Conservation (phyloP, 1,140 invertebrate species). For the Heliconius eleuchia region DNA sequence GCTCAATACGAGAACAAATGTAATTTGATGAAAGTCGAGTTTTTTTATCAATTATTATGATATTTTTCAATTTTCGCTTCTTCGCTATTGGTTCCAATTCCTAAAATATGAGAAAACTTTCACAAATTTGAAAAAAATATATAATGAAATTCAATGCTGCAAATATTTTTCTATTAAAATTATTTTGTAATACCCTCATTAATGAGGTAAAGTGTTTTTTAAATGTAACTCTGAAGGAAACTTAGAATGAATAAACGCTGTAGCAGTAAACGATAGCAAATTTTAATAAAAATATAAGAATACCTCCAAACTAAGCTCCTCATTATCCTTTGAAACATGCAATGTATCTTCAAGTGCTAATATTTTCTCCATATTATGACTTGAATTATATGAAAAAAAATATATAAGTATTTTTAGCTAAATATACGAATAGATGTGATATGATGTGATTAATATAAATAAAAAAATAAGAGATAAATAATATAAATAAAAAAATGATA, state of each 20-base stretch:
- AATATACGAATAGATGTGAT: too few species aligned
- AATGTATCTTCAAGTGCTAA: too few species aligned
- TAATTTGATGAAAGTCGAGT: slow-evolving; percentile 44
- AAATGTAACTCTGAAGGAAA: background rate
- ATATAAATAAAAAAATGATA: too few species aligned
- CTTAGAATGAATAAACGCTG: background rate
- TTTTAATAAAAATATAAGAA: slow-evolving; percentile 16
- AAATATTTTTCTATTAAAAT: background rate
- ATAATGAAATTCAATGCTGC: background rate
- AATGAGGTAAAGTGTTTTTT: background rate
- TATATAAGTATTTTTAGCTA: too few species aligned
- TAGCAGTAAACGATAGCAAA: too few species aligned
- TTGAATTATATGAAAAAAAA: too few species aligned
- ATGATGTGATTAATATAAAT: too few species aligned
- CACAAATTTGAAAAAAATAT: background rate
- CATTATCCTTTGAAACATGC: too few species aligned
- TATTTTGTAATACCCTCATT: slow-evolving; percentile 4
- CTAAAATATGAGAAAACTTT: slow-evolving; percentile 36
- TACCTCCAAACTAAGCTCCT: slow-evolving; percentile 4
- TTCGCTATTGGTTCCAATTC: slow-evolving; percentile 52
- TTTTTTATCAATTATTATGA: slow-evolving; percentile 60
- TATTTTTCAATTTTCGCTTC: slow-evolving; percentile 45
- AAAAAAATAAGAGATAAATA: too few species aligned
- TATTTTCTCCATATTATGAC: too few species aligned
- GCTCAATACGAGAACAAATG: slow-evolving; percentile 48